Evolutionary conservation across 2,797 vertebrate species (phyloP), one percentile per base, ranked within the genome.

Genomic region (Chloroceryle inda): DNA sequence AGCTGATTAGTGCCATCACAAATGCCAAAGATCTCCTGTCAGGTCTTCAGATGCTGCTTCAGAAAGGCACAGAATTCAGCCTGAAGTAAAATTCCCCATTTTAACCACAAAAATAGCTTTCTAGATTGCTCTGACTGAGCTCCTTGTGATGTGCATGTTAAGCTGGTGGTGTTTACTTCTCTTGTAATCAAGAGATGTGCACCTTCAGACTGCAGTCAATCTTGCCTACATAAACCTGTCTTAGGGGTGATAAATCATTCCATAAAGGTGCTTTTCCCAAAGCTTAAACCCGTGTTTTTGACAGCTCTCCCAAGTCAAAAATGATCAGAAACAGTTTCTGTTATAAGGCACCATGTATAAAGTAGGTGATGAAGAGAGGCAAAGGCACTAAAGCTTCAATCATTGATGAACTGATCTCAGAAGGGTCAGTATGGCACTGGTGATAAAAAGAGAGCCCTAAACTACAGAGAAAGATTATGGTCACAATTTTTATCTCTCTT

Each of bases 321-420:
- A 37, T 71, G 40, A 27, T 33, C 22, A 66, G 47, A 76, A 72
- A 61, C 37, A 16, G 6, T 61, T 83, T 66, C n/a, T 35, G 3
- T 42, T 42, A 11, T 3, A 24, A 14, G 18, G 44, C 21, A 33
- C 3, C 0, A 1, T 52, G 24, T 16, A 44, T 64, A 40, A 33
- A 50, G 8, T 13, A 80, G 29, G 27, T 24, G 42, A 38, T 21
- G 59, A 42, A 52, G 50, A 22, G 31, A 50, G 53, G 20, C 8
- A 40, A 66, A 45, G 38, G 22, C 19, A 31, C 11, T 66, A n/a
- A 19, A 10, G n/a, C 8, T 56, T 29, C 27, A 53, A 6, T 23
- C 40, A 16, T 52, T 78, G 38, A 38, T 22, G 40, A 78, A 21
- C 37, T 44, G 52, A 75, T 15, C 19, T 49, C 24, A 67, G 9